phyloP scores from a whole-genome alignment of 2,888 invertebrate genomes.

The Formica aserva region DNA sequence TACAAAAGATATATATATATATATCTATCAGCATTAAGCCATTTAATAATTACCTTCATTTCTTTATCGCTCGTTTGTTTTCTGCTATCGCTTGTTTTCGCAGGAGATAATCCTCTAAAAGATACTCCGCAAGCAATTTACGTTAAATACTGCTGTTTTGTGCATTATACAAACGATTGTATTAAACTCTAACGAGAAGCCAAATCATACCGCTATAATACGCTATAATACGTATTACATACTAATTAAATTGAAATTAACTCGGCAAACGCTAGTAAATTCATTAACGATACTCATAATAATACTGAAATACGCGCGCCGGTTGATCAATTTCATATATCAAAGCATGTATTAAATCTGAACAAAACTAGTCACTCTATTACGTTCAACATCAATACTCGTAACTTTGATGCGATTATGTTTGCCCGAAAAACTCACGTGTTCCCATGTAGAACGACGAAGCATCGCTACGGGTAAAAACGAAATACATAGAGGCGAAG shows the following conservation, averaged over 20 bases:
- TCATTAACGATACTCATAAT: slow-evolving; percentile 30
- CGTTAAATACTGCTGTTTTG: not conserved
- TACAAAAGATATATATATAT: not conserved
- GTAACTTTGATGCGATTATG: slow-evolving; percentile 8
- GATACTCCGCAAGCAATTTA: not conserved
- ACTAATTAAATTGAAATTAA: slow-evolving; percentile 53
- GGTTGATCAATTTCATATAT: slow-evolving; percentile 41
- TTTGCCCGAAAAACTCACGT: not conserved
- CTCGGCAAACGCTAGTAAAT: slow-evolving; percentile 39
- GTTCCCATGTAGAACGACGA: not conserved
- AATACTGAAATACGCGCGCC: slow-evolving; percentile 19
- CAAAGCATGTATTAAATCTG: slow-evolving; percentile 51
- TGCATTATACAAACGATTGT: slow-evolving; percentile 13
- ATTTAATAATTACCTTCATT: not conserved
- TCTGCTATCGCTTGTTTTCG: not conserved
- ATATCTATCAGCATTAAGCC: not conserved
- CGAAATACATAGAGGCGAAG: slow-evolving; percentile 14
- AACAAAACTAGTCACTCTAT: slow-evolving; percentile 29
- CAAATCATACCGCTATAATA: slow-evolving; percentile 22
- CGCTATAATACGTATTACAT: slow-evolving; percentile 31
- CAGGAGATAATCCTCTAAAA: not conserved
- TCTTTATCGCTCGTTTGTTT: not conserved
- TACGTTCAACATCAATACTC: slow-evolving; percentile 34
- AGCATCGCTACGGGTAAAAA: slow-evolving; percentile 31
- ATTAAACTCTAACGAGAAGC: slow-evolving; percentile 42